These are phyloP conservation scores for Gortyna flavago DNA, from an alignment of 2,888 invertebrate genomes.

Conservation along the genomic window DNA sequence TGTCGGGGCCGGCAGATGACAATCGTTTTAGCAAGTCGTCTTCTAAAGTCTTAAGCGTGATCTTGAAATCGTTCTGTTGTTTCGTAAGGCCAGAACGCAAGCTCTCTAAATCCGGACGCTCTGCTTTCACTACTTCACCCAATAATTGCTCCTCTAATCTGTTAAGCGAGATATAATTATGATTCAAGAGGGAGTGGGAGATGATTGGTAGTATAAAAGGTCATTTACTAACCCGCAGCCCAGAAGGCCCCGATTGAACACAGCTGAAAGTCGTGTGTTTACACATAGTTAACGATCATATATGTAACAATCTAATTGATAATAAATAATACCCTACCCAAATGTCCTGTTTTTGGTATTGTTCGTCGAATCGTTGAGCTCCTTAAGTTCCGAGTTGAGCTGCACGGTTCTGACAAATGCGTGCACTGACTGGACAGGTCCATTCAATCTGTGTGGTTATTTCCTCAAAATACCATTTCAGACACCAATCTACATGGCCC, in stretches of 20 bases:
- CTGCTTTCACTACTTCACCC: slow-evolving; percentile 97
- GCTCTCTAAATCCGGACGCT: slow-evolving; percentile 96
- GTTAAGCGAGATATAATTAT: slow-evolving; percentile 5
- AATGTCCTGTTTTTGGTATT: too few species aligned
- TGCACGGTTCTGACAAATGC: too few species aligned
- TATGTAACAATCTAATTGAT: neutral
- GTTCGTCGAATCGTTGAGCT: too few species aligned
- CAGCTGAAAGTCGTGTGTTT: too few species aligned
- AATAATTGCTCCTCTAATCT: slow-evolving; percentile 97
- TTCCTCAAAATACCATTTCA: too few species aligned
- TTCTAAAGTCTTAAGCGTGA: slow-evolving; percentile 96
- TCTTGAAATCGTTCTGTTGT: slow-evolving; percentile 98
- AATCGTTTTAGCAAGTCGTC: slow-evolving; percentile 96
- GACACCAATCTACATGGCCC: too few species aligned
- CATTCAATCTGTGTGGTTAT: too few species aligned
- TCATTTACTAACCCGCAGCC: too few species aligned
- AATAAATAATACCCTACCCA: neutral
- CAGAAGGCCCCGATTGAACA: too few species aligned
- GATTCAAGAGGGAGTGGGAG: neutral
- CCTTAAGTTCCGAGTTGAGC: too few species aligned
- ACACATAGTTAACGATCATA: neutral
- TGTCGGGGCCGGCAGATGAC: slow-evolving; percentile 97
- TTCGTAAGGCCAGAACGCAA: slow-evolving; percentile 95
- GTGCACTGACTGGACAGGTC: too few species aligned
- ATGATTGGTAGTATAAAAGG: too few species aligned